These are phyloP conservation scores for Anhinga anhinga DNA, from an alignment of 2,113 vertebrate species.

Conservation along the genomic window DNA sequence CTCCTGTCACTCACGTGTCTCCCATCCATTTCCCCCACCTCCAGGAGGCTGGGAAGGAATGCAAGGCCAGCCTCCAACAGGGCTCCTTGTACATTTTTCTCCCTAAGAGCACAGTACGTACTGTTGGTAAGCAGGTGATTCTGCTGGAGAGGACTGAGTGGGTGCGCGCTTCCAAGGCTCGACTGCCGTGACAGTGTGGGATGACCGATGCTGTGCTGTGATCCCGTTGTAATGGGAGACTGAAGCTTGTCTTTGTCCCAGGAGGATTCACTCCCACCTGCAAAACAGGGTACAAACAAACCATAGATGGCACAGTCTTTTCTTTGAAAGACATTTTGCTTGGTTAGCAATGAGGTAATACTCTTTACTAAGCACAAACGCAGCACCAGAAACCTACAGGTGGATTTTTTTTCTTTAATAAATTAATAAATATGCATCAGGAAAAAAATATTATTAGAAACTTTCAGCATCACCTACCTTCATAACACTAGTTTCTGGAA, in stretches of 20 bases:
- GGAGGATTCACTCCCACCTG: conserved; percentile 86
- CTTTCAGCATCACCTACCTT: not conserved
- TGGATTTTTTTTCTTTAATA: not conserved
- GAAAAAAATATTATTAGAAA: not conserved
- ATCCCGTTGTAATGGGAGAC: conserved; percentile 76
- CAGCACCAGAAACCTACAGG: not conserved
- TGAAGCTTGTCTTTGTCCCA: conserved; percentile 91
- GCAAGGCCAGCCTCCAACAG: not conserved
- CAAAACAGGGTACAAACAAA: conserved; percentile 32
- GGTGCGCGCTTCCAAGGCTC: conserved; percentile 71
- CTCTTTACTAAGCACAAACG: not conserved
- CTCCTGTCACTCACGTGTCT: fast-evolving
- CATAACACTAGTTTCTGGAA: not conserved
- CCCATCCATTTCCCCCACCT: not conserved
- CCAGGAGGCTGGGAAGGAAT: not conserved
- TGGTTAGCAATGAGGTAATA: not conserved
- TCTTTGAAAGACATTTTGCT: not conserved
- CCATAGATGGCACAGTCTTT: not conserved
- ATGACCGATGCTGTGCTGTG: conserved; percentile 76
- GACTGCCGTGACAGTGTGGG: conserved; percentile 73
- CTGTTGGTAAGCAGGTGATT: conserved; percentile 86
- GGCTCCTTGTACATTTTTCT: not conserved
- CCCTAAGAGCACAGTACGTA: conserved; percentile 62
- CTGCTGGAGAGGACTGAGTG: conserved; percentile 83
- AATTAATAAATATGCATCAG: not conserved